phyloP scores from a whole-genome alignment of 2,113 vertebrate genomes.

The Turnix velox region DNA sequence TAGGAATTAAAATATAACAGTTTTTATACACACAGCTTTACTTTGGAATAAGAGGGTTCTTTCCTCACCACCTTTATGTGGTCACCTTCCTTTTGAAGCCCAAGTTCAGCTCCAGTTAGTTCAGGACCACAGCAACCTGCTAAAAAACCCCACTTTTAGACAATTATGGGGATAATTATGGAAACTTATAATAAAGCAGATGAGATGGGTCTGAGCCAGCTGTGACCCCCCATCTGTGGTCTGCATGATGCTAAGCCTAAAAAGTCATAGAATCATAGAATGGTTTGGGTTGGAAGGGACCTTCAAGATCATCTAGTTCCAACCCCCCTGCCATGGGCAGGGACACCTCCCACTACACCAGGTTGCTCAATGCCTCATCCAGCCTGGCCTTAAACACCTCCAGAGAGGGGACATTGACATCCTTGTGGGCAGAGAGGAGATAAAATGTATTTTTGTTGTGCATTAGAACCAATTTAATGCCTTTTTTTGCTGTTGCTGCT shows the following conservation, averaged over 20 bases:
- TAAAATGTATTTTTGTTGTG: too few relatives aligned
- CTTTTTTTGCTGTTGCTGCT: too few relatives aligned
- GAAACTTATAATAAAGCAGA: not conserved
- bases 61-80: not conserved
- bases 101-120: not conserved
- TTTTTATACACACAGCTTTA: not conserved
- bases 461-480: too few relatives aligned
- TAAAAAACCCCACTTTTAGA: not conserved
- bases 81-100: not conserved
- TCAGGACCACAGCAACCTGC: not conserved
- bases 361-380: too few relatives aligned
- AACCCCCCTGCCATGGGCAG: too few relatives aligned
- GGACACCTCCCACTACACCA: too few relatives aligned
- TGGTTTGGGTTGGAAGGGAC: too few relatives aligned
- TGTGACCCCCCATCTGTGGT: not conserved
- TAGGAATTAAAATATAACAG: not conserved
- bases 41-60: not conserved
- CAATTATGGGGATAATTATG: not conserved
- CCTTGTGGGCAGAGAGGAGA: too few relatives aligned
- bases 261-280: too few relatives aligned
- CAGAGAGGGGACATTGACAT: too few relatives aligned
- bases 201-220: not conserved
- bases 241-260: accelerated
- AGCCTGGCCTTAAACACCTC: too few relatives aligned
- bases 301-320: too few relatives aligned